Evolutionary conservation across 1,140 invertebrate species (phyloP).

Genomic region (Cotesia typhae): DNA sequence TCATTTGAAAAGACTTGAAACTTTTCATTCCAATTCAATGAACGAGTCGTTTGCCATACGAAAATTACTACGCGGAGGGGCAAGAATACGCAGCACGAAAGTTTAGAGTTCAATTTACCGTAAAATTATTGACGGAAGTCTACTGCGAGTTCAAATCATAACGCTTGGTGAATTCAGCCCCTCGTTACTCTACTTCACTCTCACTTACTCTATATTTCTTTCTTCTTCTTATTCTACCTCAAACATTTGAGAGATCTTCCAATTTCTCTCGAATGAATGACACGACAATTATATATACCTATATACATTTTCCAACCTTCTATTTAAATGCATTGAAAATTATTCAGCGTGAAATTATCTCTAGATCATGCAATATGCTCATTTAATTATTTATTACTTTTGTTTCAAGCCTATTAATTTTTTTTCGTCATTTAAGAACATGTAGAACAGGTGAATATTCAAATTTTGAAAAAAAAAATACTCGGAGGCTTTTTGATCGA

Average conservation of each 20-base stretch:
- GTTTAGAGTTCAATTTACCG: slow-evolving; percentile 61
- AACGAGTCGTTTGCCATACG: slow-evolving; percentile 34
- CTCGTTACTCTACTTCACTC: too few relatives aligned
- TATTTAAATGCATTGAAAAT: slow-evolving; percentile 15
- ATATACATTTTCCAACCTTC: too few relatives aligned
- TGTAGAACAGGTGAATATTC: too few relatives aligned
- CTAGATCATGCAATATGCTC: slow-evolving; percentile 18
- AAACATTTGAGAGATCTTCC: too few relatives aligned
- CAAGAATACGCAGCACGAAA: slow-evolving; percentile 37
- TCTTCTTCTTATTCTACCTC: too few relatives aligned
- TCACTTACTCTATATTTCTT: too few relatives aligned
- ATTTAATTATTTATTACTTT: background rate
- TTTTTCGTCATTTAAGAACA: background rate
- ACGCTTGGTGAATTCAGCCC: slow-evolving; percentile 59
- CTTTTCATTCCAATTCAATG: slow-evolving; percentile 41
- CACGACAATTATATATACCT: too few relatives aligned
- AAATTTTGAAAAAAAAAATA: too few relatives aligned
- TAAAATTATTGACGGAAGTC: slow-evolving; percentile 65
- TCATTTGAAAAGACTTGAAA: slow-evolving; percentile 27
- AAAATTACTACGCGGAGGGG: slow-evolving; percentile 38
- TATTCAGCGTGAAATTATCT: slow-evolving; percentile 35
- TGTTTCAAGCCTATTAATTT: background rate
- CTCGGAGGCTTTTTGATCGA: too few relatives aligned
- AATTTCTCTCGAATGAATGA: too few relatives aligned
- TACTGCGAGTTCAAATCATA: slow-evolving; percentile 61